Evolutionary conservation across 2,888 invertebrate species (phyloP).

Genomic region (Napeogenes sylphis): DNA sequence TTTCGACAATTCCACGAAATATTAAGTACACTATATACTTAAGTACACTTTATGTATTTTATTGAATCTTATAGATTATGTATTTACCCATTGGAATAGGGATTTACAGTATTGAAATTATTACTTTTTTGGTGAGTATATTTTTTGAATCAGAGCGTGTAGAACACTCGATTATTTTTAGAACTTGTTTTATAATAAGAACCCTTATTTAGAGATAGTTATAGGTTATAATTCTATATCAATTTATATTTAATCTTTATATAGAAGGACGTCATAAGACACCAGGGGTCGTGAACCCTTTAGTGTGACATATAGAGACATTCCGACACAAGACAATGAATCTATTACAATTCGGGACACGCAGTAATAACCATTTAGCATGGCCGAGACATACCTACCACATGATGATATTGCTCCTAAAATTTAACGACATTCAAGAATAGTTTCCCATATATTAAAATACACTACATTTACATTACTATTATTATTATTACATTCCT

Average conservation of each 20-base stretch:
- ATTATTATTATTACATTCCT: background rate
- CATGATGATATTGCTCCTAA: slow-evolving; percentile 39
- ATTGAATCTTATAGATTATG: no score
- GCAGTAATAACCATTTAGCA: slow-evolving; percentile 47
- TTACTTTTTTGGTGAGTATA: no score
- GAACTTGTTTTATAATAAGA: no score
- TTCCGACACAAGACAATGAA: slow-evolving; percentile 51
- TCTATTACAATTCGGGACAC: slow-evolving; percentile 62
- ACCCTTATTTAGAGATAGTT: no score
- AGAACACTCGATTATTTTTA: slow-evolving; percentile 15
- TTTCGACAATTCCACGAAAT: slow-evolving; percentile 46
- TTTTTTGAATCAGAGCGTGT: no score
- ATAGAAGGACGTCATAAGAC: slow-evolving; percentile 3
- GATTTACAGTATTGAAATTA: no score
- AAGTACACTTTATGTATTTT: no score
- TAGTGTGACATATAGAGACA: slow-evolving; percentile 26
- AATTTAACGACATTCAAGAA: slow-evolving; percentile 41
- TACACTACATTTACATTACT: background rate
- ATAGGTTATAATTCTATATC: no score
- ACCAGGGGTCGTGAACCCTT: slow-evolving; percentile 24
- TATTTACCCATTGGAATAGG: no score
- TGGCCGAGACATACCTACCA: slow-evolving; percentile 28
- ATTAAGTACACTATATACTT: slow-evolving; percentile 21
- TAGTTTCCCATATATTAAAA: background rate
- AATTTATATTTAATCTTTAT: background rate